These are phyloP conservation scores for Natator depressus DNA, from an alignment of 2,113 vertebrate genomes.

Conservation along the genomic window DNA sequence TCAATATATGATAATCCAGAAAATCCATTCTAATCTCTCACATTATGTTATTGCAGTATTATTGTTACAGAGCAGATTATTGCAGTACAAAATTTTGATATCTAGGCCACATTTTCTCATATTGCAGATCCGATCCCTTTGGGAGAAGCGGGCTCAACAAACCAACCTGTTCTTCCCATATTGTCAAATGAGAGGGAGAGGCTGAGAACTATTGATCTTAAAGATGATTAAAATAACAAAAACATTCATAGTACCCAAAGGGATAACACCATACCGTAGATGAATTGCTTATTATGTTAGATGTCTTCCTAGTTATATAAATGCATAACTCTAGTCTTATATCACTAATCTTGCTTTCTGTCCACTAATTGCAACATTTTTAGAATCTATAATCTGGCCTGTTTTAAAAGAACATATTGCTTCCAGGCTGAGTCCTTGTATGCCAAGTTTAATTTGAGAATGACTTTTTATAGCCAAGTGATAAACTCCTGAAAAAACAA, in stretches of 20 bases:
- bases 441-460: slow-evolving; percentile 58
- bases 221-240: background rate
- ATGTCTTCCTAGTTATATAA: slow-evolving; percentile 5
- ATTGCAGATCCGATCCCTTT: background rate
- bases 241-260: background rate
- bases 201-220: background rate
- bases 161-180: background rate
- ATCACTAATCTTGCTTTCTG: slow-evolving; percentile 18
- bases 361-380: slow-evolving; percentile 11
- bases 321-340: background rate
- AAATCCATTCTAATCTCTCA: background rate
- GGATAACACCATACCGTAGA: background rate
- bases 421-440: background rate
- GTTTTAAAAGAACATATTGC: slow-evolving; percentile 20
- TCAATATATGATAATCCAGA: background rate
- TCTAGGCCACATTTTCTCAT: background rate
- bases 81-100: background rate
- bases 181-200: background rate
- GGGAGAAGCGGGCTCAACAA: background rate
- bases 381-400: background rate
- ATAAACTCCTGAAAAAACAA: slow-evolving; percentile 37
- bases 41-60: background rate
- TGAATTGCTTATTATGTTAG: slow-evolving; percentile 1
- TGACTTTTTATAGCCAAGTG: slow-evolving; percentile 51
- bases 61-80: background rate